phyloP scores from a whole-genome alignment of 2,888 invertebrate species.

The Zonitis immaculata region DNA sequence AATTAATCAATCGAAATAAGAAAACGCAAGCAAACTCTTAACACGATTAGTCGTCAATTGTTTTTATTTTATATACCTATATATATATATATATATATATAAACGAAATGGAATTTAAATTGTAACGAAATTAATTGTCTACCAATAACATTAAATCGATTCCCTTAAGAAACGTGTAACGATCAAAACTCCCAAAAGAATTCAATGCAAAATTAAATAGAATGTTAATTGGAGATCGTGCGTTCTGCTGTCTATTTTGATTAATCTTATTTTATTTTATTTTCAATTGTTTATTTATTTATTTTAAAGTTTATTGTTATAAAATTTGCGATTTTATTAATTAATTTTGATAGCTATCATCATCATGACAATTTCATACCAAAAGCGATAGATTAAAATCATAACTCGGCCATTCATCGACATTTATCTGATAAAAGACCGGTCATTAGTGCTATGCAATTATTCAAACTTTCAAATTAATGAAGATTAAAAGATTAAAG shows the following conservation, averaged over 20 bases:
- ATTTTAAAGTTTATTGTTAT: too few relatives aligned
- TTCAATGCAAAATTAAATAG: slow-evolving; percentile 12
- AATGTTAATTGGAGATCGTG: slow-evolving; percentile 29
- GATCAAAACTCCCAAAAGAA: slow-evolving; percentile 11
- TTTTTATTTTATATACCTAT: slow-evolving; percentile 11
- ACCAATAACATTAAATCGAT: slow-evolving; percentile 12
- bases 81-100: too few relatives aligned
- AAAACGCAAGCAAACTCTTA: slow-evolving; percentile 13
- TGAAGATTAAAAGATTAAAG: slow-evolving; percentile 10
- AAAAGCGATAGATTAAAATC: too few relatives aligned
- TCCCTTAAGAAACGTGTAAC: slow-evolving; percentile 6
- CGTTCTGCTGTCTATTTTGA: slow-evolving; percentile 18
- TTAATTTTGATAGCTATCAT: background rate
- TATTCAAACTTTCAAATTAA: slow-evolving; percentile 7
- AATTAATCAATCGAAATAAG: background rate
- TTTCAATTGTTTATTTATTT: too few relatives aligned
- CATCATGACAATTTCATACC: too few relatives aligned
- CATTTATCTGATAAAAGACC: slow-evolving; percentile 9
- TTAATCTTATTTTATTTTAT: background rate
- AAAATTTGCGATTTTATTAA: too few relatives aligned
- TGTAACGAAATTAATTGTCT: slow-evolving; percentile 19
- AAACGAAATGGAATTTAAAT: slow-evolving; percentile 17
- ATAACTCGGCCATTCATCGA: slow-evolving; percentile 7
- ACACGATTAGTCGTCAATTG: slow-evolving; percentile 7
- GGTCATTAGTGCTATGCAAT: slow-evolving; percentile 8